Base-by-base conservation (phyloP, 2,888 invertebrate genomes). In the Lithophane leautieri region DNA sequence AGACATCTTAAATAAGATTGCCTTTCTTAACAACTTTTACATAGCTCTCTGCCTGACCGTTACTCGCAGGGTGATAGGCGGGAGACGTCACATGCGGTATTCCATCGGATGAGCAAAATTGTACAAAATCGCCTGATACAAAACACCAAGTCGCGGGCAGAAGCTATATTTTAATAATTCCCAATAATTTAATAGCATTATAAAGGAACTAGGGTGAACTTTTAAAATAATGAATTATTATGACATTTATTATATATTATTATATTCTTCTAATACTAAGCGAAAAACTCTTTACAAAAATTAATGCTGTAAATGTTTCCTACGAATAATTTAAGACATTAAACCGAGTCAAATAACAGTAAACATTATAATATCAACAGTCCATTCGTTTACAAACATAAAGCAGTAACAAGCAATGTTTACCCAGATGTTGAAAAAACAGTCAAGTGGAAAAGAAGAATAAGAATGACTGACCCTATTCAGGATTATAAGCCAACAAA, bases 371-470 rank as follows among this genome's bases (percentile, higher is more conserved):
- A 62, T 50, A 52, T 28, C 34, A 47, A 42, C 42, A 54, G 61
- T 47, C n/a, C 28, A 66, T 19, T 4, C 14, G 40, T 28, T 52
- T 25, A 79, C 19, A 65, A 65, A 66, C 73, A 69, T 12, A 81
- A 81, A 54, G 54, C 52, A 54, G 54, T 50, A 65, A 69, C 47
- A 54, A 63, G 60, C 65, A 44, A 76, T 81, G 65, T 79, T 76
- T 79, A 70, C 25, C 50, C 66, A 82, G 58, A 58, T 70, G 69
- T 78, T 78, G 79, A 74, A 73, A 70, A 66, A 66, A 75, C 73
- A 73, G 44, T 67, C 50, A 56, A 76, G 72, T 56, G 40, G 62
- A 65, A 70, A 79, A 69, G 44, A 71, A 68, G 61, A 79, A 69
- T 47, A 71, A 71, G 47, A 66, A 71, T 16, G 22, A 34, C 71